Conservation (phyloP, 2,888 invertebrate species). For the Elmis aenea region DNA sequence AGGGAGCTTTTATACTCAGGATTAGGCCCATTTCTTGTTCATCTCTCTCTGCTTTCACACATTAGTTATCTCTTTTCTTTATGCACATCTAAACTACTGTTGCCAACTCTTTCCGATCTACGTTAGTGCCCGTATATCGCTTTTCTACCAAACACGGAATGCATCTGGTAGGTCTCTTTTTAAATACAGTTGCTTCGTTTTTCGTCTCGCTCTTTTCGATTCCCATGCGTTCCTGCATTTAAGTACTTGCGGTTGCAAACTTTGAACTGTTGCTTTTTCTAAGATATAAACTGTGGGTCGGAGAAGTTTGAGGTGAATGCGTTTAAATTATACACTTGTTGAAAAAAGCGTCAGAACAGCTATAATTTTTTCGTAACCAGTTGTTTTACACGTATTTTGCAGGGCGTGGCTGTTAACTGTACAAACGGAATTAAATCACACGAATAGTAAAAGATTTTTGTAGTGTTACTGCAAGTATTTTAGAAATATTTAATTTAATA, state of each 20-base stretch:
- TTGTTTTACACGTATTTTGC: too few species aligned
- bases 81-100: conserved; percentile 1
- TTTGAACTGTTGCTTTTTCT: conserved; percentile 18
- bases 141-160: too few species aligned
- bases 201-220: conserved; percentile 12
- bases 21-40: conserved; percentile 31
- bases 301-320: conserved; percentile 18
- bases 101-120: too few species aligned
- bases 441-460: too few species aligned
- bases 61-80: conserved; percentile 1
- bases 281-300: conserved; percentile 14
- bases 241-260: conserved; percentile 18
- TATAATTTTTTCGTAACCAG: too few species aligned
- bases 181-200: conserved; percentile 8
- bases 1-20: conserved; percentile 35
- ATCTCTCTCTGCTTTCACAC: conserved; percentile 19
- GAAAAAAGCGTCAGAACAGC: too few species aligned
- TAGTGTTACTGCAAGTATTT: too few species aligned
- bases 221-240: conserved; percentile 8
- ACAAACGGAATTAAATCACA: too few species aligned
- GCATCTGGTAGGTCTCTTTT: conserved; percentile 9
- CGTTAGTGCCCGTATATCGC: too few species aligned
- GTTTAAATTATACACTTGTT: conserved; percentile 21
- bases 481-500: too few species aligned
- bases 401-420: too few species aligned